phyloP scores from a whole-genome alignment of 2,888 invertebrate genomes.

The Brassicogethes aeneus region DNA sequence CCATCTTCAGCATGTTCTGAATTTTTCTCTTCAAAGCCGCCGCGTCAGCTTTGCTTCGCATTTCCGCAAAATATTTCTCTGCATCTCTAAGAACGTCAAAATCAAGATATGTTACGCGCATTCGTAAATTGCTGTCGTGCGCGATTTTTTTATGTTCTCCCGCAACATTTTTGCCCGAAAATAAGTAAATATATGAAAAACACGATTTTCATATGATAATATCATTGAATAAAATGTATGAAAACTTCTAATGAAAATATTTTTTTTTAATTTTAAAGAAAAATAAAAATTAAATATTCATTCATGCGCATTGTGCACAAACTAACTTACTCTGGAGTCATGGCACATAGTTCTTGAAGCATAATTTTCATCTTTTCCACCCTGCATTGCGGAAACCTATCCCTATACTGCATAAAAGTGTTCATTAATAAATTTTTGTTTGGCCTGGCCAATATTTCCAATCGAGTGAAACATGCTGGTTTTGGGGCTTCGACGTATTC shows the following conservation, averaged over 20 bases:
- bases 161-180: no score
- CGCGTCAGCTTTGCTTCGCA: conserved; percentile 21
- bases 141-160: no score
- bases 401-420: not conserved
- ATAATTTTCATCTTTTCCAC: conserved; percentile 46
- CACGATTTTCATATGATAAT: no score
- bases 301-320: no score
- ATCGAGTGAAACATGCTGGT: not conserved
- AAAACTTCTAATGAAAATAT: no score
- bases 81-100: conserved; percentile 43
- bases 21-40: not conserved
- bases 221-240: no score
- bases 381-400: conserved; percentile 37
- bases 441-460: not conserved
- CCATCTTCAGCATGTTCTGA: conserved; percentile 10
- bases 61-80: conserved; percentile 46
- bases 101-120: no score
- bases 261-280: no score
- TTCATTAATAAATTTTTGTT: not conserved
- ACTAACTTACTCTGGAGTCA: conserved; percentile 26
- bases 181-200: no score
- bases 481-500: not conserved
- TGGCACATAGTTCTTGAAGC: conserved; percentile 38
- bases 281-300: no score
- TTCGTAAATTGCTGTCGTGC: no score